These are phyloP conservation scores for Popillia japonica DNA, from an alignment of 1,140 invertebrate species.

Conservation along the genomic window DNA sequence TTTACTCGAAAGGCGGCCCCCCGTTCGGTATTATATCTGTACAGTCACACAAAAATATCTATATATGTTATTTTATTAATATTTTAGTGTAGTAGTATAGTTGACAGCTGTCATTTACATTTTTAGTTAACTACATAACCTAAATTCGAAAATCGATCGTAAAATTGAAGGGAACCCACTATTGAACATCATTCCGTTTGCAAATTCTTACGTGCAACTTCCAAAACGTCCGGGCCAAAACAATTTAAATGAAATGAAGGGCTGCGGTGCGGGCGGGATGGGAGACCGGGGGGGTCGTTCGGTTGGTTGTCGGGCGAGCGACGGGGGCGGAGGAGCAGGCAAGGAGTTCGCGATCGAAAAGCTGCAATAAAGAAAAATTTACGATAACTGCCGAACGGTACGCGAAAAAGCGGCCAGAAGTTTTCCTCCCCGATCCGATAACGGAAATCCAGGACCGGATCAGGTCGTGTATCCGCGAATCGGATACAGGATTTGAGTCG, in stretches of 20 bases:
- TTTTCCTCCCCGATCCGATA: background rate
- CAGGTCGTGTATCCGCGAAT: background rate
- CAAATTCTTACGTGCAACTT: background rate
- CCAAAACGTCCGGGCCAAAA: background rate
- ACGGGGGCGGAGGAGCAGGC: background rate
- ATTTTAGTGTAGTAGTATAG: too few species aligned
- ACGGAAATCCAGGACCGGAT: background rate
- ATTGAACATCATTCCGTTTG: background rate
- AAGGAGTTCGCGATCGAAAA: background rate
- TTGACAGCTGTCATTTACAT: too few species aligned
- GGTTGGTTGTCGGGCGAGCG: background rate
- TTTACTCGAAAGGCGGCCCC: too few species aligned
- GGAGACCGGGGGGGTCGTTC: background rate
- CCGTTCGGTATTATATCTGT: too few species aligned
- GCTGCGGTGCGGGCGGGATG: background rate
- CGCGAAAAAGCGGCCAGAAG: background rate
- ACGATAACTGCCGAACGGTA: slow-evolving; percentile 13
- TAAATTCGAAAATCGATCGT: too few species aligned
- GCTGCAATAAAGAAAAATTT: slow-evolving; percentile 19
- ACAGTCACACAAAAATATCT: too few species aligned
- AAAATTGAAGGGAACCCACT: too few species aligned
- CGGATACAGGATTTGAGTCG: too few species aligned
- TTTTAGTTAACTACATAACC: too few species aligned
- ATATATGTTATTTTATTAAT: too few species aligned
- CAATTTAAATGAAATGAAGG: slow-evolving; percentile 19